phyloP scores from a whole-genome alignment of 2,888 invertebrate species.

The Fabriciana adippe region DNA sequence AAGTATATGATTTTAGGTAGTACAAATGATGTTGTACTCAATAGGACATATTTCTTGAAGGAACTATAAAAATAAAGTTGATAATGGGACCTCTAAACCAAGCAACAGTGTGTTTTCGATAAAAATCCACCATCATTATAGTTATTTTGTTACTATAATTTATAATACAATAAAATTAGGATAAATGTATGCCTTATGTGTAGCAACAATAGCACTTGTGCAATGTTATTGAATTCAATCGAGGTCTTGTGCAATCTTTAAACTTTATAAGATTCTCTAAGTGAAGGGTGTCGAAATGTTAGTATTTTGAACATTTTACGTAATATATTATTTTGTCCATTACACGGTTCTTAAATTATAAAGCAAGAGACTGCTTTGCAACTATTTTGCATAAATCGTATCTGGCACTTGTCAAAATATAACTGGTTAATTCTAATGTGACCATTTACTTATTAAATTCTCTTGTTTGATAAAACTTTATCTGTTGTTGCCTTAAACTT shows the following conservation, averaged over 20 bases:
- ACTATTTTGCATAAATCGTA: constrained; percentile 24
- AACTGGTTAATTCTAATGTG: constrained; percentile 33
- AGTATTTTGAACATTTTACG: constrained; percentile 22
- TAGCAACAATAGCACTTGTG: constrained; percentile 2
- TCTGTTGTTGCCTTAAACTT: neutral
- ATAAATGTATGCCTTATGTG: neutral
- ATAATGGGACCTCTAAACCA: too few species aligned
- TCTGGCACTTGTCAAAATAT: constrained; percentile 39
- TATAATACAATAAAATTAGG: too few species aligned
- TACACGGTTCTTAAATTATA: constrained; percentile 19
- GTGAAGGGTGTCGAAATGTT: constrained; percentile 26
- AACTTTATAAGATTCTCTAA: constrained; percentile 20
- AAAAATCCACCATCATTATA: too few species aligned
- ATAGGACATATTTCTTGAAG: too few species aligned
- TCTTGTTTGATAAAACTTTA: neutral
- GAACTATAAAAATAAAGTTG: too few species aligned
- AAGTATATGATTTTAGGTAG: too few species aligned
- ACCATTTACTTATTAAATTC: neutral
- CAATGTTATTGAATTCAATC: constrained; percentile 5
- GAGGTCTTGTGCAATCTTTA: constrained; percentile 1
- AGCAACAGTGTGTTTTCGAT: too few species aligned
- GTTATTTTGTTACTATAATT: too few species aligned
- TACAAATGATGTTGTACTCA: too few species aligned
- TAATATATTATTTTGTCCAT: constrained; percentile 15
- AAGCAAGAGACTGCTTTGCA: constrained; percentile 7